Conservation (phyloP, 53 echinoderm and acorn worm species). For the Mesocentrotus franciscanus region DNA sequence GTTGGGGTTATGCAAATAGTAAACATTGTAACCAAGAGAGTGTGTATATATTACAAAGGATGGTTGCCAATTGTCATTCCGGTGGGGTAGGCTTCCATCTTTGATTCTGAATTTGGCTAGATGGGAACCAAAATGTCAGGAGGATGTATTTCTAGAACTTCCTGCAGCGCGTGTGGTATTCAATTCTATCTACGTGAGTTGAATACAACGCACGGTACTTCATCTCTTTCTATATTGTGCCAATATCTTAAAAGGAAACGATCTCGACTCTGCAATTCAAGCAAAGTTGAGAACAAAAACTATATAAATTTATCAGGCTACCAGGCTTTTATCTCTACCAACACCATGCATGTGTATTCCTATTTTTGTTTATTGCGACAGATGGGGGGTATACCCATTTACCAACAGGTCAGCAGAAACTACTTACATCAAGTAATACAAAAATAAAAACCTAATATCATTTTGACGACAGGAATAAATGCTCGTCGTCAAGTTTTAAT, state of each 20-base stretch:
- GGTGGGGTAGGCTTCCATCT: neutral
- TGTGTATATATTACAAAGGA: neutral
- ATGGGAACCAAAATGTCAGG: neutral
- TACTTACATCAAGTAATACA: no score
- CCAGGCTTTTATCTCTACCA: no score
- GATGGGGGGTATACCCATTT: no score
- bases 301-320: no score
- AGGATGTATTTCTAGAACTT: conserved; percentile 22
- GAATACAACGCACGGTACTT: neutral
- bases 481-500: no score
- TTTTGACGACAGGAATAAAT: no score
- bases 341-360: no score
- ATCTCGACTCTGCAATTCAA: neutral
- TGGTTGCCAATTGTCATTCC: neutral
- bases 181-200: conserved; percentile 2
- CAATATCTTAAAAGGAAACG: neutral
- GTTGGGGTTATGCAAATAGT: neutral
- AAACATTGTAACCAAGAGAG: neutral
- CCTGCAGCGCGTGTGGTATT: neutral
- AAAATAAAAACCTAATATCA: no score
- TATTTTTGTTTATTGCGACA: no score
- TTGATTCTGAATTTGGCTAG: conserved; percentile 8
- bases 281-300: no score
- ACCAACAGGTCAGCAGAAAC: no score
- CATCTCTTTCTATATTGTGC: neutral